Evolutionary conservation across 1,140 invertebrate species (phyloP).

Genomic region (Eulimnadia texana): DNA sequence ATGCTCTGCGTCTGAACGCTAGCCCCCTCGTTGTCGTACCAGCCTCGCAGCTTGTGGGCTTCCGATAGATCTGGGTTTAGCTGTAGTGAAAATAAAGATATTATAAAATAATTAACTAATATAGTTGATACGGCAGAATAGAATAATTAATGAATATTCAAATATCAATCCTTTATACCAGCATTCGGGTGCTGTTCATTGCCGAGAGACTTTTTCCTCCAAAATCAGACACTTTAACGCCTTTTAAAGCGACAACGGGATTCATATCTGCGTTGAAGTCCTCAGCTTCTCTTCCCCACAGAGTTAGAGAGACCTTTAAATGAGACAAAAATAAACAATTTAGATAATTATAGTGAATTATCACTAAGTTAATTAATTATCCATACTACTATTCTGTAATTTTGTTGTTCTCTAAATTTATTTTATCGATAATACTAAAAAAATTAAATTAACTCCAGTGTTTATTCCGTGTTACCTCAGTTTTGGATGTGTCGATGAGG

Average conservation of each 20-base stretch:
- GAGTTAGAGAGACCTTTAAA: constrained; percentile 28
- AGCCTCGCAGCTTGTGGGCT: constrained; percentile 68
- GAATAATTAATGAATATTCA: no score
- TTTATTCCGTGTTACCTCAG: constrained; percentile 45
- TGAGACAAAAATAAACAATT: constrained; percentile 14
- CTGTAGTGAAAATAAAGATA: constrained; percentile 38
- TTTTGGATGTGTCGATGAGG: constrained; percentile 70
- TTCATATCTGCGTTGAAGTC: constrained; percentile 58
- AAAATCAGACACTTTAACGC: constrained; percentile 54
- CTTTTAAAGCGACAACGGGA: constrained; percentile 72
- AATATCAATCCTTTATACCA: no score
- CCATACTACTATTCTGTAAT: no score
- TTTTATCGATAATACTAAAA: background rate
- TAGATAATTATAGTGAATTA: background rate
- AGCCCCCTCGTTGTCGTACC: constrained; percentile 68
- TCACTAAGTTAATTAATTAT: no score
- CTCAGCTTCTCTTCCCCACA: constrained; percentile 70
- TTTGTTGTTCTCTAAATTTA: no score
- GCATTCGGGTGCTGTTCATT: constrained; percentile 30
- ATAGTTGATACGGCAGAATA: no score
- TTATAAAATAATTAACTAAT: no score
- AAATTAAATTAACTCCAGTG: constrained; percentile 3
- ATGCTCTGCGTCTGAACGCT: constrained; percentile 43
- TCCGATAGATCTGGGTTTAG: constrained; percentile 81
- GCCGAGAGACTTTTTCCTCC: constrained; percentile 51